A percentile compares a stretch with the other conserved stretches of the same genome.
phyloP scores from a whole-genome alignment of 2,113 vertebrate species.

The Bos javanicus region DNA sequence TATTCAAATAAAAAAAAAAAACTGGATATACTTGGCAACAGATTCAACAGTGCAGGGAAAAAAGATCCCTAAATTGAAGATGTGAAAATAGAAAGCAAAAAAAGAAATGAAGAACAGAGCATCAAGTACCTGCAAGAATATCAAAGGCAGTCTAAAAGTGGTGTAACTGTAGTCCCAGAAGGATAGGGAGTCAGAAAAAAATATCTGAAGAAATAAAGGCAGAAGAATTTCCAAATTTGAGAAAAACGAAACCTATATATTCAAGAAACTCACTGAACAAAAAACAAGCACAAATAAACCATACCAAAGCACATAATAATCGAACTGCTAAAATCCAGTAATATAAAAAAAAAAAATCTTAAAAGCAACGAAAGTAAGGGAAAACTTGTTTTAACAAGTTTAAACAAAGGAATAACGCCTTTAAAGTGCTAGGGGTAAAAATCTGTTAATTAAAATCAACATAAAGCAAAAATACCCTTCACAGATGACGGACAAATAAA shows the following conservation, averaged over 20 bases:
- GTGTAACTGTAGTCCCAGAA: neutral
- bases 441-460: neutral
- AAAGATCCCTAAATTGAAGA: neutral
- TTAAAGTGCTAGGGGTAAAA: neutral
- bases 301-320: neutral
- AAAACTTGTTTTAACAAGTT: neutral
- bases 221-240: neutral
- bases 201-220: neutral
- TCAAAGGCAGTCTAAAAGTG: neutral
- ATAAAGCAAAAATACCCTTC: neutral
- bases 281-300: neutral
- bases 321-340: neutral
- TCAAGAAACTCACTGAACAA: neutral
- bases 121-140: neutral
- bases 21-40: neutral
- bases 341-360: neutral
- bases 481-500: neutral
- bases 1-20: neutral
- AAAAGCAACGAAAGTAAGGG: neutral
- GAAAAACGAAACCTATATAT: neutral
- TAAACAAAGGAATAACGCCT: neutral
- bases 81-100: neutral
- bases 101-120: neutral
- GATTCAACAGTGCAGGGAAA: neutral
- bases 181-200: neutral